Evolutionary conservation across 2,797 vertebrate genomes (phyloP), one percentile per base, ranked within the genome.

Genomic region (Carapus acus): DNA sequence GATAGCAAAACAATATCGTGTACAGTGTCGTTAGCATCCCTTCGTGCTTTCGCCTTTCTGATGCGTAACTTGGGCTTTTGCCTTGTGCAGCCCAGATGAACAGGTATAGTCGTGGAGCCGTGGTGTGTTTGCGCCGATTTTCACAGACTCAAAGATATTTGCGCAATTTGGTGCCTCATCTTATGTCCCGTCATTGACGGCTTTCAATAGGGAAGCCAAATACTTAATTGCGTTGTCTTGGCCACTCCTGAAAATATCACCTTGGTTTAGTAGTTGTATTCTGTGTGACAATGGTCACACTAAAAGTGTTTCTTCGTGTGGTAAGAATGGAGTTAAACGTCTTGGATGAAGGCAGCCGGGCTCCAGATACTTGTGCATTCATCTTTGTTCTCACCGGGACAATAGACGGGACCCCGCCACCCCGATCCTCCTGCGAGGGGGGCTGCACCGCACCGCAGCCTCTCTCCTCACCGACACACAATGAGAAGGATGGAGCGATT

Each of bases 381-480:
- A 88, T 83, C 87, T 88, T 89, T 88, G 86, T 88, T 88, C 84
- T 76, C 76, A 81, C 51, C 69, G 75, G 78, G 83, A 90, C 87
- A 89, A 89, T 87, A 75, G 85, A 77, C 38, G 45, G 45, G 58
- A 62, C 71, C 70, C 73, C 67, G 54, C 76, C 79, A 63, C 56
- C 77, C 41, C 23, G 46, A 65, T 21, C 58, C 60, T 69, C 54
- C 54, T 50, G 12, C 62, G 29, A 49, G 12, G 67, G 55, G 47
- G 55, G 41, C 64, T 27, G 5, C 4, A 27, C 9, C 77, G 62
- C 49, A 54, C 49, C 33, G 33, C 74, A 19, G 74, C 76, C 66
- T 73, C 68, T 73, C 73, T 27, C 24, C 4, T 27, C 24, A 27
- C 5, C 4, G 9, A 5, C 9, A 27, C 4, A 27, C 24, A 27